Evolutionary conservation across 2,888 invertebrate genomes (phyloP).

Genomic region (Odontothrips loti): DNA sequence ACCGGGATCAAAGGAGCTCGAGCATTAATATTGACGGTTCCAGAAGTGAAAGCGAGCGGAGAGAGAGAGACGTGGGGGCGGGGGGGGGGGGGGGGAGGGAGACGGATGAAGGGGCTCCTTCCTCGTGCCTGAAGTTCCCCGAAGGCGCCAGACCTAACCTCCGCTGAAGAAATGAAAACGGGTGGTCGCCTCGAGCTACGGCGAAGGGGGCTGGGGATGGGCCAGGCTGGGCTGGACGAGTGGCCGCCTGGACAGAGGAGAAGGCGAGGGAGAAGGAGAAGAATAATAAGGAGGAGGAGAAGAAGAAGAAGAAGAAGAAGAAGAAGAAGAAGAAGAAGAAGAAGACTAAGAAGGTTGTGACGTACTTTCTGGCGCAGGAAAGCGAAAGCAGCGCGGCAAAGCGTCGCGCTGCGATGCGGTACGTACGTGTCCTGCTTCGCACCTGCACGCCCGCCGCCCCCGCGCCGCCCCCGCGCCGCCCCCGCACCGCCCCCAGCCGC

Average conservation of each 20-base stretch:
- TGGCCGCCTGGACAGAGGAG: not conserved
- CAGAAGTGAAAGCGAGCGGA: too few relatives aligned
- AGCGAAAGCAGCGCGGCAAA: not conserved
- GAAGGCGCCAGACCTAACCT: too few relatives aligned
- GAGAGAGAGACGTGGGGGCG: too few relatives aligned
- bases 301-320: not conserved
- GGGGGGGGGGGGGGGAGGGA: too few relatives aligned
- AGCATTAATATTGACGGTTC: too few relatives aligned
- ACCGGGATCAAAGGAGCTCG: too few relatives aligned
- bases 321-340: not conserved
- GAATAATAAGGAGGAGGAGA: not conserved
- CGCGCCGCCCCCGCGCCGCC: not conserved
- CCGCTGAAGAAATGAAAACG: too few relatives aligned
- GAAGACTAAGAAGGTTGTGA: not conserved
- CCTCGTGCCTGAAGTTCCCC: too few relatives aligned
- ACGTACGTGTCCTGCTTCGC: not conserved
- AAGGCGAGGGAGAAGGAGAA: not conserved
- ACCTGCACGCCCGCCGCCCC: not conserved
- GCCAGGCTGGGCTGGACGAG: not conserved
- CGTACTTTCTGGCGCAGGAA: not conserved
- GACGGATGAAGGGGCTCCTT: too few relatives aligned
- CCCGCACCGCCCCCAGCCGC: not conserved
- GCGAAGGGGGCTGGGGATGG: too few relatives aligned
- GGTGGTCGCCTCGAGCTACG: too few relatives aligned
- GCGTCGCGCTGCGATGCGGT: not conserved